These are phyloP conservation scores for Theonella swinhoei DNA, from an alignment of 37 sponge, comb jelly and placozoan genomes.

Conservation along the genomic window DNA sequence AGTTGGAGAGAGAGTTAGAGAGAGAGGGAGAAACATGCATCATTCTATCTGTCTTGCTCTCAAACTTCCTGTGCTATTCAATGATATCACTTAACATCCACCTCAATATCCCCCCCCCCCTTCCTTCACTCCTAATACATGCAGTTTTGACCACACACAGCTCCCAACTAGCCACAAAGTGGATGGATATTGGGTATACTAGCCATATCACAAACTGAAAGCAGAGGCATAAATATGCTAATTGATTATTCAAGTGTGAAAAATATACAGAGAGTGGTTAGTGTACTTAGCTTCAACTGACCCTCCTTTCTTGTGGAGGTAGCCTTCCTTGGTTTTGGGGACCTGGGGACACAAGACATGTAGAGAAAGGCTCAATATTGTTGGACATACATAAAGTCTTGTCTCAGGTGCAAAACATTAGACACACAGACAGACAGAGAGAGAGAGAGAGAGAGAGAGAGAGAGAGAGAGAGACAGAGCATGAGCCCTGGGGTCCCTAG, in stretches of 20 bases:
- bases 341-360: constrained; percentile 41
- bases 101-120: not conserved
- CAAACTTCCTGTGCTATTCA: not conserved
- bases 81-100: not conserved
- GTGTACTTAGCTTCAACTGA: too few relatives aligned
- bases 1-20: too few relatives aligned
- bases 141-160: not conserved
- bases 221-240: too few relatives aligned
- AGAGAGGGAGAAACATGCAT: too few relatives aligned
- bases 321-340: constrained; percentile 85
- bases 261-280: too few relatives aligned
- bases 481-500: not conserved
- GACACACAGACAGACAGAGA: constrained; percentile 20
- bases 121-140: too few relatives aligned
- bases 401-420: not conserved
- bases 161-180: not conserved
- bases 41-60: too few relatives aligned
- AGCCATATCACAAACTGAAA: too few relatives aligned
- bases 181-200: constrained; percentile 2
- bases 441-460: constrained; percentile 34
- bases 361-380: too few relatives aligned
- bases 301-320: constrained; percentile 89
- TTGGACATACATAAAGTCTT: not conserved
- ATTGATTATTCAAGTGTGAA: too few relatives aligned
- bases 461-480: constrained; percentile 3